Evolutionary conservation across 2,888 invertebrate species (phyloP).

Genomic region (Ephialtes manifestator): DNA sequence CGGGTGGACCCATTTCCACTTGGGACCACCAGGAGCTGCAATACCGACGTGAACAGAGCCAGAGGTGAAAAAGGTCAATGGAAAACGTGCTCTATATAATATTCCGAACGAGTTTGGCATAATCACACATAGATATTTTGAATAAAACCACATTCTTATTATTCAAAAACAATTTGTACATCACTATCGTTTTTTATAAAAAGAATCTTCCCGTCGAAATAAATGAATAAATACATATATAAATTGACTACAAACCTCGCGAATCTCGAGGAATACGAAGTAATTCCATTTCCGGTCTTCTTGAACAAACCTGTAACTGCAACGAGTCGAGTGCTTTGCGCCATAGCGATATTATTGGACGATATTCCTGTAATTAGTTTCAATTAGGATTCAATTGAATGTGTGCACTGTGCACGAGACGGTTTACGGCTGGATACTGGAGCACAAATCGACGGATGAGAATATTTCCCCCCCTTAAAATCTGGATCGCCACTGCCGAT

Average conservation of each 20-base stretch:
- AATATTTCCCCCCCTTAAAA: not conserved
- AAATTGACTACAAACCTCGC: conserved; percentile 76
- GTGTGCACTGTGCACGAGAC: conserved; percentile 18
- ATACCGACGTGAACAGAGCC: conserved; percentile 5
- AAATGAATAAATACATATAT: too few relatives aligned
- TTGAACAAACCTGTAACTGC: conserved; percentile 72
- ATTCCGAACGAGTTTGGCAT: too few relatives aligned
- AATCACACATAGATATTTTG: too few relatives aligned
- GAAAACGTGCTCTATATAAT: conserved; percentile 53
- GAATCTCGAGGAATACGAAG: conserved; percentile 68
- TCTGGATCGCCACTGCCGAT: conserved; percentile 4
- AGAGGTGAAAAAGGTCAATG: conserved; percentile 57
- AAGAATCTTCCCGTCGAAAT: too few relatives aligned
- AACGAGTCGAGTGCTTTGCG: conserved; percentile 75
- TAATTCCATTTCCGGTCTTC: conserved; percentile 70
- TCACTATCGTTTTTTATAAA: too few relatives aligned
- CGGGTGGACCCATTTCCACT: conserved; percentile 98
- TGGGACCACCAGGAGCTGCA: conserved; percentile 94
- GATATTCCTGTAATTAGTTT: conserved; percentile 38
- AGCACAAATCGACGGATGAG: not conserved
- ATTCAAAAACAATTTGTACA: too few relatives aligned
- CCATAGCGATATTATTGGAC: conserved; percentile 71
- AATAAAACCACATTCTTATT: too few relatives aligned
- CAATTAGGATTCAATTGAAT: conserved; percentile 48
- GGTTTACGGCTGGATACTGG: conserved; percentile 11